Base-by-base conservation (phyloP, 2,113 vertebrate species). In the Fulmarus glacialis region DNA sequence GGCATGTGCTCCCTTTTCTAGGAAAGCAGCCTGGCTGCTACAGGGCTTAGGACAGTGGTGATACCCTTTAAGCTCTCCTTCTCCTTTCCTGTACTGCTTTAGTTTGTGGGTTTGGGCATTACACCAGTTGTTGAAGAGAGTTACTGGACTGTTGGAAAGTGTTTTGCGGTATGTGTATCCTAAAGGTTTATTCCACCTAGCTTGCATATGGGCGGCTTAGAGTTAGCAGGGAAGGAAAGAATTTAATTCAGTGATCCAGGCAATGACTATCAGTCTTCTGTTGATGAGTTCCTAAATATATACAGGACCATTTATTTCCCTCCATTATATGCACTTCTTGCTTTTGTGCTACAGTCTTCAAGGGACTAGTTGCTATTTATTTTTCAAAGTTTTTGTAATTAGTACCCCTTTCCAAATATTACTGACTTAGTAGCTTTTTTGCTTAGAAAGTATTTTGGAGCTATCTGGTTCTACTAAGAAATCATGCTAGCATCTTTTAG, bases 141-240 rank as follows among this genome's bases (percentile, higher is more conserved):
- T 59, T 85, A 45, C 22, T 59, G 22, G 8, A 19, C 30, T 27
- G 3, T 11, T 62, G 15, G 24, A 60, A 80, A 68, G 4, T 19
- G 26, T 22, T 67, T n/a, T 64, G 32, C 45, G 16, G 4, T 82
- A 59, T 8, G 26, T 34, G 3, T 64, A 40, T 12, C 24, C 7
- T 43, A 56, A 56, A 56, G 11, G 7, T 67, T 74, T 47, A 16
- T 63, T 71, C 36, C 23, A 24, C 4, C 2, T 42, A 27, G 4
- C 23, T 74, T 70, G 9, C 6, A 32, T 36, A 34, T 0, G 0
- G 8, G 8, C 8, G 1, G 4, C 12, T 72, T 79, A 32, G 5
- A 88, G 11, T 55, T 72, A 71, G 9, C 7, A 63, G 9, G 9
- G 14, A 23, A 94, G 9, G 15, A 73, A 79, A 38, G 4, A 72